Base-by-base conservation (phyloP, 2,797 vertebrate genomes). In the Gymnopithys bicolor region DNA sequence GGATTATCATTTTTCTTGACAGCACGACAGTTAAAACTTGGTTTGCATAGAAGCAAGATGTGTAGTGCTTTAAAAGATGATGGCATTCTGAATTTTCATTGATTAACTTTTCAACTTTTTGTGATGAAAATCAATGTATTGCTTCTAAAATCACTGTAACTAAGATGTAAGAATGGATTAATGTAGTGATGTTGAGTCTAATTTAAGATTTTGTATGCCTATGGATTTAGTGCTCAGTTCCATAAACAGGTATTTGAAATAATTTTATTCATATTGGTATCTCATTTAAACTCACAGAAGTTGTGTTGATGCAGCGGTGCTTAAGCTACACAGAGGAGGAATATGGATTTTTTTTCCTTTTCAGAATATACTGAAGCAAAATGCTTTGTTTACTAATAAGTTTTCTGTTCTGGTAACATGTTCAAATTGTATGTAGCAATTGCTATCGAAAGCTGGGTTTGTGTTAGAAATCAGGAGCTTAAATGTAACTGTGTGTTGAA, bases 1-100 rank as follows among this genome's bases (percentile, higher is more conserved):
- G 73, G 86, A 81, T 90, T 91, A 63, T 2, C 30, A 46, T 82
- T 94, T 89, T 93, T 84, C 79, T 86, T 92, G 89, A 79, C 55
- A 93, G 73, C 14, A 11, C 94, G 89, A 90, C 83, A 88, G 78
- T 71, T 93, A 62, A 92, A 91, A 81, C 62, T 78, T 69, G 33
- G 32, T 66, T 95, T 82, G 41, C 74, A 74, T 41, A 53, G 74
- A 45, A 55, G 18, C 0, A 1, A 56, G 69, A 84, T 62, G 39
- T 84, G 35, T 78, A 71, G 28, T 75, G 18, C 51, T 37, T 86
- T 69, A 56, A 58, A 87, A 59, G 51, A 56, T 90, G 21, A 32
- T 94, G 71, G 79, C 81, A 71, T 83, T 90, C 45, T 64, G 41
- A 93, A 77, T 55, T 92, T 70, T 76, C 49, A 30, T 46, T 84